These are phyloP conservation scores for Diachasma alloeum DNA, from an alignment of 1,140 invertebrate genomes.

Conservation along the genomic window DNA sequence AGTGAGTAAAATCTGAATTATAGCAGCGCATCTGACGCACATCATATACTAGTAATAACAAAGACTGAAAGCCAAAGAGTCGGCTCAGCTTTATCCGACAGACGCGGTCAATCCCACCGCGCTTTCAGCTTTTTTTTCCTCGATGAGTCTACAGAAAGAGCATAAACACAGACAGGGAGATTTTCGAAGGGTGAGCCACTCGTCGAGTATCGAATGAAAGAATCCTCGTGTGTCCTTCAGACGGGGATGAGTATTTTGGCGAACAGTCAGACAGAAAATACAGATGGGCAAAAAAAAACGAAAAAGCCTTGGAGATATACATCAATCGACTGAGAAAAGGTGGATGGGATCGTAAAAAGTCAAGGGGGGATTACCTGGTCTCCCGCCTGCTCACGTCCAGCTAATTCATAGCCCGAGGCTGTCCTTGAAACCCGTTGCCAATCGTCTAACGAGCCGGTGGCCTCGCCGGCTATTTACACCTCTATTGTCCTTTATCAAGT, in stretches of 20 bases:
- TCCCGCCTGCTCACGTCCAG: conserved; percentile 20
- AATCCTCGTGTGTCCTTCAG: background rate
- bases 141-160: background rate
- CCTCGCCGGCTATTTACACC: conserved; percentile 4
- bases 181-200: background rate
- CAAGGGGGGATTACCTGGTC: conserved; percentile 29
- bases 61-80: background rate
- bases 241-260: background rate
- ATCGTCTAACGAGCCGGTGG: conserved; percentile 1
- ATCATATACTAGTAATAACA: background rate
- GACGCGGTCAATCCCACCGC: background rate
- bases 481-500: conserved; percentile 3
- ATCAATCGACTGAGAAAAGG: background rate
- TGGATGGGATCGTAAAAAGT: conserved; percentile 20
- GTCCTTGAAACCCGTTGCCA: background rate
- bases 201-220: background rate
- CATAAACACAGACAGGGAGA: background rate
- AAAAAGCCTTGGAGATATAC: background rate
- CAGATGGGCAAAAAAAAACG: background rate
- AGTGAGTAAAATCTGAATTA: background rate
- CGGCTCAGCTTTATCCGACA: background rate
- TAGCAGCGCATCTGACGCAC: background rate
- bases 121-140: background rate
- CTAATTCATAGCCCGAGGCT: conserved; percentile 29
- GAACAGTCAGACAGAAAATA: background rate